Base-by-base conservation (phyloP, 1,140 invertebrate species). In the Ptiloglossa arizonensis region DNA sequence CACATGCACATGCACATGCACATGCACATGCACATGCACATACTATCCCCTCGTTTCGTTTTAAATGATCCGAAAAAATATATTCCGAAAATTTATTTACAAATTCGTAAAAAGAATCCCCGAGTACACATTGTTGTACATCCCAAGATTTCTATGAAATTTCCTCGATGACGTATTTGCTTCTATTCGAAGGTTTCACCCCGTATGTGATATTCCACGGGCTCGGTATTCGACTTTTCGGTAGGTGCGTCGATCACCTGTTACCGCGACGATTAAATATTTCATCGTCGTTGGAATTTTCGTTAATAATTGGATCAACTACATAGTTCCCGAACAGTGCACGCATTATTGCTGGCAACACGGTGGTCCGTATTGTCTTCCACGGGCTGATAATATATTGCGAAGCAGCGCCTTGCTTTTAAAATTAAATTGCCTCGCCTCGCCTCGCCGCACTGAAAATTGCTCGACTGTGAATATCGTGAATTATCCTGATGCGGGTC, bases 391-490 rank as follows among this genome's bases (percentile, higher is more conserved):
- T 44, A 52, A 62, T 70, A 29, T 29, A 32, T 71, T 59, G 48
- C 44, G 17, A 9, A 32, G 17, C 35, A 22, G 17, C 35, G 22
- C n/a, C 44, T 32, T 48, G 54, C 62, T 71, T 78, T 78, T 57
- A 57, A 63, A 78, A 64, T 78, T 46, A 57, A 72, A 56, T 60
- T 57, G 22, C 13, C 64, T 29, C 68, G 48, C 13, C 64, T 29
- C 68, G 48, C 15, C n/a, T 38, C 15, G 24, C 17, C 24, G 46
- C 44, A 52, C 35, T 56, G 56, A 72, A 64, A 78, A 64, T 64
- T 29, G 29, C 59, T 64, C 57, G 69, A 6, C 75, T 32, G 75
- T 71, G 75, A 72, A 78, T 78, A 78, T 78, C 68, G 59, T 38
- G 41, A 62, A 70, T 70, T 52, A 77, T 54, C 46, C 35, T 15